Base-by-base conservation (phyloP, 2,888 invertebrate genomes). In the Tetropium fuscum region DNA sequence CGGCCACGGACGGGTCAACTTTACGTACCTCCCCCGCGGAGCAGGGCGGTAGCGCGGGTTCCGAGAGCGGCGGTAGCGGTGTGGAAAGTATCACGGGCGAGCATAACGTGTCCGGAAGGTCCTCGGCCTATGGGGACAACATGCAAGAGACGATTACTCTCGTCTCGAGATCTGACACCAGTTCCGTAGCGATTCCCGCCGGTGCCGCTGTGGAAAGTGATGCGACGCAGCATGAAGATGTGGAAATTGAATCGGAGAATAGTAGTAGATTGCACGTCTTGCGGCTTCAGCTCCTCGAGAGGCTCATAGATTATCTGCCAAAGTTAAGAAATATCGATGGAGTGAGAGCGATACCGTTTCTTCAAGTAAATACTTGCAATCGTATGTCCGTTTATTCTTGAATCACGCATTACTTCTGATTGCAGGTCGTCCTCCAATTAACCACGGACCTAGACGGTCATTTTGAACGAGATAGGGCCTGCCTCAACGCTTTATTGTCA, bases 1-100 rank as follows among this genome's bases (percentile, higher is more conserved):
- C 95, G 5, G 96, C 96, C 0, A 97, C 95, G 0, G 97, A 97
- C 80, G 96, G 96, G 55, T 95, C 95, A 44, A 96, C 96, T 0
- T 84, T 97, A 61, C 88, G 95, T 55, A 92, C 92, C 2, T 93
- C 92, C 0, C 93, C 93, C 1, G 91, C 91, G 0, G 93, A 93
- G 77, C 92, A 91, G 71, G 82, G 80, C 3, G 82, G 82, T 15
- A 81, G 81, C 1, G 86, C 84, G 7, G 94, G 93, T 53, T 93
- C 93, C 7, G 96, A 96, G 78, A 95, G 94, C 81, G 95, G 95
- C 22, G 95, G 94, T 57, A 95, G 95, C 75, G 95, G 92, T 19
- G 94, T 93, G 18, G 96, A 96, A 77, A 95, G 95, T 76, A 94
- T 95, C 72, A 93, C 93, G 15, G 94, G 95, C n/a, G 88, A 88